These are phyloP conservation scores for Lypha dubia DNA, from an alignment of 2,888 invertebrate species.

Conservation along the genomic window DNA sequence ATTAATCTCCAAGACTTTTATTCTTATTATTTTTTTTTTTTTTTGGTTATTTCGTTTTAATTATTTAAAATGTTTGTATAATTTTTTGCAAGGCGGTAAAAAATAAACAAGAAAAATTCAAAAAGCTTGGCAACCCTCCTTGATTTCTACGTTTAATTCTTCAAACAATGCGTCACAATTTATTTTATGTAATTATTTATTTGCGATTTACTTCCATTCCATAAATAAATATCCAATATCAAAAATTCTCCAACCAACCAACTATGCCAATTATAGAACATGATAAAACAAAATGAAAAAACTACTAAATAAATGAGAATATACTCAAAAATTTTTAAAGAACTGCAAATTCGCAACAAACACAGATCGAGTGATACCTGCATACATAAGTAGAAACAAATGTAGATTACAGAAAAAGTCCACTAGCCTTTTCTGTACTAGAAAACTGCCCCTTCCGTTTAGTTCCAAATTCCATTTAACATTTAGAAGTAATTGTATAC, in stretches of 20 bases:
- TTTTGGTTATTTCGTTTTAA: neutral
- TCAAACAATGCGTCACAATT: conserved; percentile 64
- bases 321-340: conserved; percentile 9
- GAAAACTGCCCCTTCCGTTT: conserved; percentile 6
- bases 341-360: neutral
- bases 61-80: neutral
- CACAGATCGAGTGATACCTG: neutral
- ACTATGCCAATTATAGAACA: conserved; percentile 35
- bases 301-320: conserved; percentile 21
- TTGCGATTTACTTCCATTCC: conserved; percentile 63
- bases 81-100: conserved; percentile 17
- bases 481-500: conserved; percentile 53
- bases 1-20: neutral
- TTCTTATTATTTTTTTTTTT: neutral
- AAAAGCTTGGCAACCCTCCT: conserved; percentile 62
- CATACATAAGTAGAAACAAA: neutral
- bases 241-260: conserved; percentile 19
- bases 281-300: conserved; percentile 7
- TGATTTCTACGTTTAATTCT: conserved; percentile 45
- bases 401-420: neutral
- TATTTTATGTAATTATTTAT: conserved; percentile 71
- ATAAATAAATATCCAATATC: conserved; percentile 42
- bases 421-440: neutral
- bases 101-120: conserved; percentile 8
- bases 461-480: conserved; percentile 59